Conservation (phyloP, 1,140 invertebrate species). For the Atta colombica region DNA sequence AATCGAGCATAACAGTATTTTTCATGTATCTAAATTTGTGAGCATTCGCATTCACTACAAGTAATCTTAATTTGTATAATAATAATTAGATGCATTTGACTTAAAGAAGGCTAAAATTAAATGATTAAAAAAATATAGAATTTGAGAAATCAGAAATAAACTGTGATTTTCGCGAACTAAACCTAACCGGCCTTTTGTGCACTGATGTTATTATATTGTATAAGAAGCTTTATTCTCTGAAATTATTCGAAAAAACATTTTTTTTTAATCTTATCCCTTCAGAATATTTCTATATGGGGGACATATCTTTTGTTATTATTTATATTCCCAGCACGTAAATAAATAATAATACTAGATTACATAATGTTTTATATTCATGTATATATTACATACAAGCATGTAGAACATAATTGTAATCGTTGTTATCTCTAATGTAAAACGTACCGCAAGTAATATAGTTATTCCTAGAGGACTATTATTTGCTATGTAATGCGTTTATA, state of each 20-base stretch:
- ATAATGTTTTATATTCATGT: constrained; percentile 70
- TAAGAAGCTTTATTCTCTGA: constrained; percentile 1
- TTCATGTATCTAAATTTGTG: constrained; percentile 27
- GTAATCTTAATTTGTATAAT: constrained; percentile 36
- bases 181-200: constrained; percentile 35
- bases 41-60: constrained; percentile 7
- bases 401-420: constrained; percentile 77
- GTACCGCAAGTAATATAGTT: constrained; percentile 71
- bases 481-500: constrained; percentile 79
- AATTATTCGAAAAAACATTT: neutral
- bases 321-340: constrained; percentile 26
- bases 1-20: constrained; percentile 58
- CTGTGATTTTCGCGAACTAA: constrained; percentile 58
- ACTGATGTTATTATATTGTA: constrained; percentile 13
- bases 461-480: constrained; percentile 78
- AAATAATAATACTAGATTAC: constrained; percentile 43
- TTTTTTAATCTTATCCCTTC: constrained; percentile 18
- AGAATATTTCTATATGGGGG: neutral
- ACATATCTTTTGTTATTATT: constrained; percentile 43
- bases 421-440: constrained; percentile 70
- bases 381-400: constrained; percentile 69
- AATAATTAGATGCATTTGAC: constrained; percentile 36
- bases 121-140: constrained; percentile 22
- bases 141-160: constrained; percentile 43
- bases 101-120: constrained; percentile 2